Percentiles rank a stretch among this genome's conserved stretches.
These are phyloP conservation scores for Periophthalmodon schlosseri DNA, from an alignment of 2,113 vertebrate genomes.

Conservation along the genomic window DNA sequence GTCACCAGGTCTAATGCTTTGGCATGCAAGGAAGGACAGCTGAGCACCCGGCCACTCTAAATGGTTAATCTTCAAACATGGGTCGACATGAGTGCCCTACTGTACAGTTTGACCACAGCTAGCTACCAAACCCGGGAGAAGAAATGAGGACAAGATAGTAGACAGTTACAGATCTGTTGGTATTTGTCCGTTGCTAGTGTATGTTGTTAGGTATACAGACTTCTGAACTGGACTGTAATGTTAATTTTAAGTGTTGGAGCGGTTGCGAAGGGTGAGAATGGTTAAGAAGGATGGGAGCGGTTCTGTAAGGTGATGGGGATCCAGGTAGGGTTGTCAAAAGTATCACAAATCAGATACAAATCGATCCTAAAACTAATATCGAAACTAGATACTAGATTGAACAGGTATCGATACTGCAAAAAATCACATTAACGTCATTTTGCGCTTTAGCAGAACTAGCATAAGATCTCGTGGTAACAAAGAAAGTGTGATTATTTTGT, in stretches of 20 bases:
- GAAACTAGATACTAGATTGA: too few species aligned
- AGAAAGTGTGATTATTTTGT: too few species aligned
- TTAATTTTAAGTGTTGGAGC: not conserved
- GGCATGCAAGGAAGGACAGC: slow-evolving; percentile 75
- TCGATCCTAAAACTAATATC: too few species aligned
- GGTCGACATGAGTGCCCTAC: slow-evolving; percentile 16
- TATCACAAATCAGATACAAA: too few species aligned
- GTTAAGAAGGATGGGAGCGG: not conserved
- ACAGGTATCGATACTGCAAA: too few species aligned
- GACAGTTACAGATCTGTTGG: not conserved
- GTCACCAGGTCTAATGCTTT: slow-evolving; percentile 70
- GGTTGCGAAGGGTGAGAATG: not conserved
- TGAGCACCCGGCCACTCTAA: slow-evolving; percentile 66
- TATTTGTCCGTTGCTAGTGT: not conserved
- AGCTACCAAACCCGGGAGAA: not conserved
- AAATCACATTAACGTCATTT: too few species aligned
- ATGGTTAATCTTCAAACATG: slow-evolving; percentile 67
- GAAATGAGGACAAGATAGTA: not conserved
- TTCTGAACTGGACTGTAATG: not conserved
- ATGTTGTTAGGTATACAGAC: not conserved
- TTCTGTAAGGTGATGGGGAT: too few species aligned
- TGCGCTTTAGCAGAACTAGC: too few species aligned
- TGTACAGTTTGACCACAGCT: slow-evolving; percentile 18
- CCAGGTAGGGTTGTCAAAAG: too few species aligned
- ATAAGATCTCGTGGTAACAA: too few species aligned